Percentiles rank a stretch among this genome's conserved stretches.
Evolutionary conservation across 2,797 vertebrate species (phyloP).

Genomic region (Anguilla obscura): DNA sequence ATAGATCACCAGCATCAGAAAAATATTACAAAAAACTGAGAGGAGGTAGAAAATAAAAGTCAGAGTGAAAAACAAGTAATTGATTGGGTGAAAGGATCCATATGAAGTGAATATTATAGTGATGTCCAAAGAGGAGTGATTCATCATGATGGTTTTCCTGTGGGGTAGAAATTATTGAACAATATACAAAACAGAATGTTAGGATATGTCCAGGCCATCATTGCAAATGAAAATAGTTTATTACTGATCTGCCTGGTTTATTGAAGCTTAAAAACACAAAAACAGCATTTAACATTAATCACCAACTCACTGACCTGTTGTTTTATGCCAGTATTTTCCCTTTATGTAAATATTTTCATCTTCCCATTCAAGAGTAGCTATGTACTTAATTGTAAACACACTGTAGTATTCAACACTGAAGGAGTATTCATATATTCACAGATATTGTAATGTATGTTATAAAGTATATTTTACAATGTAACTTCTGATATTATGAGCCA

Average conservation of each 20-base stretch:
- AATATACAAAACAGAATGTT: not conserved
- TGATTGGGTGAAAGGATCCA: constrained; percentile 48
- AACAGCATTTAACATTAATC: not conserved
- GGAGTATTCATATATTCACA: not conserved
- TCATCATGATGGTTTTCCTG: constrained; percentile 34
- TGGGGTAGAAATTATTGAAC: not conserved
- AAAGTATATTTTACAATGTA: not conserved
- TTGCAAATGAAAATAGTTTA: not conserved
- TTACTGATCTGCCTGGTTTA: not conserved
- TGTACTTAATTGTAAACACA: not conserved
- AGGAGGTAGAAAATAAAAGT: constrained; percentile 46
- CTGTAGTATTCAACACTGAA: not conserved
- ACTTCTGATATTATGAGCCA: not conserved
- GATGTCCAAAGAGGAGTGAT: constrained; percentile 39
- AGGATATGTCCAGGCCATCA: not conserved
- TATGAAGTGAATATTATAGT: constrained; percentile 51
- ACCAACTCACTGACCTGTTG: not conserved
- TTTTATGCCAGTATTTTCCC: not conserved
- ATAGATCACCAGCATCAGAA: constrained; percentile 53
- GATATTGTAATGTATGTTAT: not conserved
- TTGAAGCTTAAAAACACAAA: not conserved
- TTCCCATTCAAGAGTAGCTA: not conserved
- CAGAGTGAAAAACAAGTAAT: constrained; percentile 45
- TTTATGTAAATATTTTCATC: not conserved
- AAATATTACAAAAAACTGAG: constrained; percentile 51